Conservation (phyloP, 2,797 vertebrate species). For the Sitta carolinensis region DNA sequence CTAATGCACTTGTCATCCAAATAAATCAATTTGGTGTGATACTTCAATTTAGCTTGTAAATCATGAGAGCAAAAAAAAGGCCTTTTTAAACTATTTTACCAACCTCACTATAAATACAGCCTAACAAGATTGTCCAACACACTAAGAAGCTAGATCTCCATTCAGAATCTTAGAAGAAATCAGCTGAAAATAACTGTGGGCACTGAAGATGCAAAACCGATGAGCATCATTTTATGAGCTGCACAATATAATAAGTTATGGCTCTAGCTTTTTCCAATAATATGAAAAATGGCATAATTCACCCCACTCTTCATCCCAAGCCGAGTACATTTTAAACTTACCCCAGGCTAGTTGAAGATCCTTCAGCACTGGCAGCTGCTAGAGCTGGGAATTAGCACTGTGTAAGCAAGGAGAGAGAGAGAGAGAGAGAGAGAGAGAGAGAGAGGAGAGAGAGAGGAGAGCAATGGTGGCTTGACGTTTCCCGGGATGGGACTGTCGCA, state of each 20-base stretch:
- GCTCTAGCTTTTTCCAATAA: background rate
- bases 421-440: conserved; percentile 23
- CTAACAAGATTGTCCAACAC: background rate
- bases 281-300: background rate
- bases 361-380: conserved; percentile 16
- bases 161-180: background rate
- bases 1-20: background rate
- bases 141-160: background rate
- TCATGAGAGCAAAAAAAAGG: background rate
- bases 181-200: background rate
- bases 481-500: conserved; percentile 73
- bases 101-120: background rate
- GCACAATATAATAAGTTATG: background rate
- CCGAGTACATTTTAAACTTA: conserved; percentile 63
- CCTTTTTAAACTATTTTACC: background rate
- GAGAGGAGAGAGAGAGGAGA: conserved; percentile 14
- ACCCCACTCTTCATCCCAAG: background rate
- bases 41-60: background rate
- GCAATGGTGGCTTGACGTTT: conserved; percentile 45
- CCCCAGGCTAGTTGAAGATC: conserved; percentile 67
- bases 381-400: conserved; percentile 57
- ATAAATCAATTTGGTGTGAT: background rate
- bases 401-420: conserved; percentile 43
- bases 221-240: background rate
- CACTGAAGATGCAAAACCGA: background rate